These are phyloP conservation scores for Brachionus rotundiformis DNA, from an alignment of 1,140 invertebrate species.

Conservation along the genomic window DNA sequence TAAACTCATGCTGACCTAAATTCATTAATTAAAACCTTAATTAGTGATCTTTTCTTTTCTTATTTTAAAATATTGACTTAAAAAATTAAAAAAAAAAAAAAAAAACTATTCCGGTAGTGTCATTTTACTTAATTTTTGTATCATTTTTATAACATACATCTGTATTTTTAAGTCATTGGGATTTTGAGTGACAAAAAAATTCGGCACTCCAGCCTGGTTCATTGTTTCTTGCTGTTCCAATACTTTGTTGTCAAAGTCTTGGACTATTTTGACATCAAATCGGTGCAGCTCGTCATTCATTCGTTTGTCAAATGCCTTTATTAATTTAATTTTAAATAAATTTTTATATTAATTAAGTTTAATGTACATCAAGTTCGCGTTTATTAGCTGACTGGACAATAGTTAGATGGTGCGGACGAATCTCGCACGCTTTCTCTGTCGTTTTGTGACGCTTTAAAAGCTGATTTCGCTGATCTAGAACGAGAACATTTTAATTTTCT, in stretches of 20 bases:
- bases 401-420: conserved; percentile 32
- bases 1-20: neutral
- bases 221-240: conserved; percentile 46
- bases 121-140: conserved; percentile 42
- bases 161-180: conserved; percentile 48
- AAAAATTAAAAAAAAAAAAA: conserved; percentile 14
- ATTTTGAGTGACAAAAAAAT: conserved; percentile 40
- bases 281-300: conserved; percentile 45
- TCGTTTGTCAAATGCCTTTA: conserved; percentile 46
- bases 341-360: neutral
- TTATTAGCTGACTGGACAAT: conserved; percentile 36
- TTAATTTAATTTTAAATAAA: neutral
- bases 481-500: conserved; percentile 11
- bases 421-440: conserved; percentile 50
- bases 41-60: neutral
- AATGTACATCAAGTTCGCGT: conserved; percentile 45
- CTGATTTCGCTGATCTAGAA: conserved; percentile 47
- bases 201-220: conserved; percentile 25
- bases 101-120: neutral
- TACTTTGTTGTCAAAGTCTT: conserved; percentile 48
- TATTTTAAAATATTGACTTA: neutral
- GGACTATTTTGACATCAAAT: conserved; percentile 42
- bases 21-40: neutral
- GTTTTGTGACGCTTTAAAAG: conserved; percentile 44
- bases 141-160: conserved; percentile 24